These are phyloP conservation scores for Caenorhabditis doughertyi DNA, from an alignment of 2,888 invertebrate genomes.

Conservation along the genomic window DNA sequence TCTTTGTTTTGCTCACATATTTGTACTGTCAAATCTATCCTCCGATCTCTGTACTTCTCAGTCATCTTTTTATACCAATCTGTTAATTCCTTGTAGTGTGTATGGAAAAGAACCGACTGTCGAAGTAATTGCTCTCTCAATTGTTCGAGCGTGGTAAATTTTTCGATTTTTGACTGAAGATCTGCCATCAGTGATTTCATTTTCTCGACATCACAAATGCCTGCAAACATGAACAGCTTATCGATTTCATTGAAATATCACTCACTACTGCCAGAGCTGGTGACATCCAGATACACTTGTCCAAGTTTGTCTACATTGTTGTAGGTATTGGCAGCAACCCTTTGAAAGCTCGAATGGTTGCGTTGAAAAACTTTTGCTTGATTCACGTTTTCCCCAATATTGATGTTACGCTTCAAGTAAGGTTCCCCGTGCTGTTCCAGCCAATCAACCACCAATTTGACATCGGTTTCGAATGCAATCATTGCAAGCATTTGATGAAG, in stretches of 20 bases:
- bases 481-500: constrained; percentile 70
- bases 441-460: constrained; percentile 78
- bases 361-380: constrained; percentile 67
- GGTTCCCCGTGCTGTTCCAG: constrained; percentile 81
- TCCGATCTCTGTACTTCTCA: constrained; percentile 66
- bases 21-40: constrained; percentile 71
- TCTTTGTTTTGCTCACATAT: constrained; percentile 80
- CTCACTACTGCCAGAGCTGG: constrained; percentile 67
- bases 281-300: constrained; percentile 70
- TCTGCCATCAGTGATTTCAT: constrained; percentile 55
- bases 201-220: constrained; percentile 57
- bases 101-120: constrained; percentile 77
- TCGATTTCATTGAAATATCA: too few species aligned
- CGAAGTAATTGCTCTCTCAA: constrained; percentile 63
- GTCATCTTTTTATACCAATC: constrained; percentile 81
- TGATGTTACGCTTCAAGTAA: constrained; percentile 75
- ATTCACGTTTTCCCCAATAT: constrained; percentile 72
- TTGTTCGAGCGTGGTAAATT: constrained; percentile 48
- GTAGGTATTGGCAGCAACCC: constrained; percentile 79
- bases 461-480: constrained; percentile 75
- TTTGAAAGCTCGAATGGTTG: constrained; percentile 77
- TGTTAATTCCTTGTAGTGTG: constrained; percentile 80
- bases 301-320: constrained; percentile 77
- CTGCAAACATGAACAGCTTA: too few species aligned
- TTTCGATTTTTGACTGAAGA: constrained; percentile 43